These are phyloP conservation scores for Pithys albifrons DNA, from an alignment of 2,113 vertebrate species.

Conservation along the genomic window DNA sequence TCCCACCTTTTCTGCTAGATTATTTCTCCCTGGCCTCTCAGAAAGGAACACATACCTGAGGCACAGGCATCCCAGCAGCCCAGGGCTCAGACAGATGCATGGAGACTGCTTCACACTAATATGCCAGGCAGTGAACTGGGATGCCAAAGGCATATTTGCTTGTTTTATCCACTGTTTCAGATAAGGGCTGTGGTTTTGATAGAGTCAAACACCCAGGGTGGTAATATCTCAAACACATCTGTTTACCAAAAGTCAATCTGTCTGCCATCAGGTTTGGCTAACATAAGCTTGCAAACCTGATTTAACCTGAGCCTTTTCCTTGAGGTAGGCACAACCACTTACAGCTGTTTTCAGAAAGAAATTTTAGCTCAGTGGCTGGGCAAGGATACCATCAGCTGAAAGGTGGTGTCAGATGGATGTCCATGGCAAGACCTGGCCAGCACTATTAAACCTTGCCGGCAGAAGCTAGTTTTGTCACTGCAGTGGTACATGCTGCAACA, in stretches of 20 bases:
- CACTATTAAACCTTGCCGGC: neutral
- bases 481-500: neutral
- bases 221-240: slow-evolving; percentile 20
- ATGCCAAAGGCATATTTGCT: neutral
- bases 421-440: neutral
- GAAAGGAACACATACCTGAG: accelerated
- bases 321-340: neutral
- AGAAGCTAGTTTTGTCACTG: neutral
- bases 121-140: neutral
- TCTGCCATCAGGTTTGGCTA: neutral
- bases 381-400: neutral
- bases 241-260: neutral
- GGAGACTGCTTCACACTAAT: neutral
- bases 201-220: neutral
- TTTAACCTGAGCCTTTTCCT: neutral
- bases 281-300: neutral
- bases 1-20: neutral
- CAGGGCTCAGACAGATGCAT: accelerated
- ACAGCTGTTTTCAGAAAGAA: neutral
- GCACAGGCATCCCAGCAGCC: neutral
- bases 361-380: neutral
- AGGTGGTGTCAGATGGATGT: neutral
- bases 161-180: neutral
- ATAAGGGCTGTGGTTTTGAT: neutral
- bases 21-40: neutral